These are phyloP conservation scores for Pimephales promelas DNA, from an alignment of 2,113 vertebrate species.

Conservation along the genomic window DNA sequence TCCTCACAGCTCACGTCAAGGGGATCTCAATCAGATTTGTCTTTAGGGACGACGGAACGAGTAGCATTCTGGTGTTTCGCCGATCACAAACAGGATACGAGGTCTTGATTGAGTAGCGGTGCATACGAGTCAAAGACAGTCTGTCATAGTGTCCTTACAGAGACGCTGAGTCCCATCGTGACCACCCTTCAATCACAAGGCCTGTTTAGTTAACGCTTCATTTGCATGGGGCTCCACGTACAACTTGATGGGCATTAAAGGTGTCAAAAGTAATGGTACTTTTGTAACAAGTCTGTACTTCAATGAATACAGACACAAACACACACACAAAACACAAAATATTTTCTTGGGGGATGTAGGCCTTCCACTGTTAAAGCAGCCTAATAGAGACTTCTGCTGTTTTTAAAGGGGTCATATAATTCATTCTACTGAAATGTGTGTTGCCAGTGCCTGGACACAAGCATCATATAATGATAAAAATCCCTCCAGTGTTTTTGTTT, in stretches of 20 bases:
- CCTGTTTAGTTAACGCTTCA: slow-evolving; percentile 48
- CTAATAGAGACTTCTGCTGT: not conserved
- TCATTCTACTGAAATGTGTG: too few relatives aligned
- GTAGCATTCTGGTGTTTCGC: slow-evolving; percentile 50
- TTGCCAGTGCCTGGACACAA: too few relatives aligned
- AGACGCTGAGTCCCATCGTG: slow-evolving; percentile 45
- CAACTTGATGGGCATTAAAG: not conserved
- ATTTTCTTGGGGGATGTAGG: not conserved
- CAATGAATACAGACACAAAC: too few relatives aligned
- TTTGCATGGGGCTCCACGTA: slow-evolving; percentile 45
- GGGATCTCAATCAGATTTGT: slow-evolving; percentile 51
- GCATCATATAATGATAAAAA: too few relatives aligned
- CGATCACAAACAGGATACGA: slow-evolving; percentile 50
- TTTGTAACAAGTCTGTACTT: not conserved
- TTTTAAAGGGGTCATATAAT: too few relatives aligned
- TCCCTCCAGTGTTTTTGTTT: too few relatives aligned
- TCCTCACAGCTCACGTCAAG: slow-evolving; percentile 44
- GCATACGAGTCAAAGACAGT: slow-evolving; percentile 47
- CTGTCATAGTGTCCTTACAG: slow-evolving; percentile 51
- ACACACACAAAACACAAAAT: not conserved
- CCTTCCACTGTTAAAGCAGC: not conserved
- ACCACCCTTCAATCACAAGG: slow-evolving; percentile 49
- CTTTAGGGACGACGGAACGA: slow-evolving; percentile 41
- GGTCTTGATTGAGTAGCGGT: slow-evolving; percentile 54
- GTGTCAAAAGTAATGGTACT: not conserved